Evolutionary conservation across 2,888 invertebrate species (phyloP), one percentile per base, ranked within the genome.

Genomic region (Phortica okadai): DNA sequence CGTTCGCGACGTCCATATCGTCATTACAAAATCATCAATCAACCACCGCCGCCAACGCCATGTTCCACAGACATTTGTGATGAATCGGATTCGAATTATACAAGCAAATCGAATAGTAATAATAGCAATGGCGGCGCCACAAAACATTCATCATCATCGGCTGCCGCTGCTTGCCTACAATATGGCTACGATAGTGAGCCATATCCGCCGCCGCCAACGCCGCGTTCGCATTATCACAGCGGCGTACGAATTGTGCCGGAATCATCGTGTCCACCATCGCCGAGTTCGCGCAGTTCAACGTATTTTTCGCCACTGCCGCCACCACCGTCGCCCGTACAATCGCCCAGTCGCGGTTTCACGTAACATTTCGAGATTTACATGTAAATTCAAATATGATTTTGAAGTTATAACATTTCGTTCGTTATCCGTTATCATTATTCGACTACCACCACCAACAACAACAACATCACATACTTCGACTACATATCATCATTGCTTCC

Each of bases 11-110:
- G 95, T 77, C 95, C 96, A 1, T 96, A 96, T 91, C 93, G 96
- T 42, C 95, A 96, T 91, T 96, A 96, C 90, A 92, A 94, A 82
- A 93, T 94, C 81, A 95, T 95, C 79, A 95, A 95, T 92, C 96
- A 96, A 90, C 96, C 97, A 0, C 98, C 98, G 7, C 98, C 98
- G 42, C 98, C 98, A 11, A 98, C 98, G 33, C 98, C 98, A 0
- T 98, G 97, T 89, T 97, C 97, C 82, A 98, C 98, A 54, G 98
- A 98, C 84, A 96, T 98, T 82, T 98, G 97, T 87, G 97, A 97
- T 90, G 97, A 97, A 91, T 96, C 96, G 41, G 97, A 97, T 87
- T 95, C 94, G 76, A 95, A 94, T 89, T 95, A 94, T 84, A 94
- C 94, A 11, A 92, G 93, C 59, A 92, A 93, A 77, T 93, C 92